Evolutionary conservation across 2,888 invertebrate species (phyloP).

Genomic region (Drosophila austrosaltans): DNA sequence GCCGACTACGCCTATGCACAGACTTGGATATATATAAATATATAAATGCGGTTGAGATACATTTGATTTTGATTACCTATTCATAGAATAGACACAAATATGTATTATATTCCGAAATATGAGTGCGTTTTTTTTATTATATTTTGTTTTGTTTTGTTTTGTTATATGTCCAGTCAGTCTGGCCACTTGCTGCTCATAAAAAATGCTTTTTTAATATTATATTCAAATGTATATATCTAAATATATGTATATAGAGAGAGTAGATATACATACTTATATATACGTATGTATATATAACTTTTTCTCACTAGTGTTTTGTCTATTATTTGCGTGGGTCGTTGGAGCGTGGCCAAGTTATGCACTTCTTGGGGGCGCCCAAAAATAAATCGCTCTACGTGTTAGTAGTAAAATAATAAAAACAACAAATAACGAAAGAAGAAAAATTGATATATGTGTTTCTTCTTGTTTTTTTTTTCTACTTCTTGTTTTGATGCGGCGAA

Average conservation of each 20-base stretch:
- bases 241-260: neutral
- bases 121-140: neutral
- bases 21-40: neutral
- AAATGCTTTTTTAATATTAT: slow-evolving; percentile 70
- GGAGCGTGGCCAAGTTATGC: slow-evolving; percentile 76
- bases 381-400: slow-evolving; percentile 61
- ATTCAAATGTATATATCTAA: slow-evolving; percentile 13
- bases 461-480: neutral
- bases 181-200: slow-evolving; percentile 72
- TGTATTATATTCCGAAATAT: slow-evolving; percentile 44
- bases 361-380: slow-evolving; percentile 65
- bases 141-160: neutral
- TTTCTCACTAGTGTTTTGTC: slow-evolving; percentile 9
- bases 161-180: slow-evolving; percentile 55
- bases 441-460: slow-evolving; percentile 30
- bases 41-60: neutral
- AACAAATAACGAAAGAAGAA: slow-evolving; percentile 23
- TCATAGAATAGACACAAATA: slow-evolving; percentile 23
- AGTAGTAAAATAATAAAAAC: slow-evolving; percentile 31
- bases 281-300: slow-evolving; percentile 6
- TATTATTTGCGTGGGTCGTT: slow-evolving; percentile 64
- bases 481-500: slow-evolving; percentile 30
- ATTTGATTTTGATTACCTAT: slow-evolving; percentile 27
- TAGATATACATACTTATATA: neutral
- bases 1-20: neutral